Evolutionary conservation across 2,113 vertebrate species (phyloP).

Genomic region (Myrmecobius fasciatus): DNA sequence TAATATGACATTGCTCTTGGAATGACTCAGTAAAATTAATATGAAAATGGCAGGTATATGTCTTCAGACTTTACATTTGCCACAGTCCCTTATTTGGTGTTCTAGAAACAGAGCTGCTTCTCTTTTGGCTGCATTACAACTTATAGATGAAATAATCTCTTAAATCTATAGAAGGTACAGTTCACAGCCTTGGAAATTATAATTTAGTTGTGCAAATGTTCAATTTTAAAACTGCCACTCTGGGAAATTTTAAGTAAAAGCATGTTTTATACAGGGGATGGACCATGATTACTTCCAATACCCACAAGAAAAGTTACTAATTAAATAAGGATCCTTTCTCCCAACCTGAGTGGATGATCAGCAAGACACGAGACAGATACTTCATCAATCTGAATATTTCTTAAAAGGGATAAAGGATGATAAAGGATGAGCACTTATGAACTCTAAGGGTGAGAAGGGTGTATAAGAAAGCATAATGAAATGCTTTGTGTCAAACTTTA

Average conservation of each 20-base stretch:
- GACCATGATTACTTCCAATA: neutral
- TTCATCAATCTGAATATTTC: slow-evolving; percentile 19
- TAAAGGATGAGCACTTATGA: neutral
- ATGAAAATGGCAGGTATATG: neutral
- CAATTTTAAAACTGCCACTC: neutral
- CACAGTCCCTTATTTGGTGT: accelerated
- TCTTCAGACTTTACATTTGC: neutral
- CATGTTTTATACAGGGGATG: neutral
- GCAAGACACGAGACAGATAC: neutral
- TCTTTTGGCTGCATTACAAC: accelerated
- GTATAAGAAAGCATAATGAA: slow-evolving; percentile 6
- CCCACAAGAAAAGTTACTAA: neutral
- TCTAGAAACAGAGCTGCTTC: neutral
- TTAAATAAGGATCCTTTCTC: neutral
- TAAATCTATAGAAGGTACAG: neutral
- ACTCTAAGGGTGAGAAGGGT: neutral
- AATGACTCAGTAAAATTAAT: slow-evolving; percentile 10
- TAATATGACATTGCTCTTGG: neutral
- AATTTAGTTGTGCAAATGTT: neutral
- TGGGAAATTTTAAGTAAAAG: neutral
- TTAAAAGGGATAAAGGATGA: slow-evolving; percentile 7
- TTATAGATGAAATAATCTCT: accelerated
- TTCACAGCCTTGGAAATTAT: neutral
- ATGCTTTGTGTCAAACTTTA: slow-evolving; percentile 6
- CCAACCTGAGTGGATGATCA: neutral